These are phyloP conservation scores for Amphiduros pacificus DNA, from an alignment of 2,888 invertebrate species.

Conservation along the genomic window DNA sequence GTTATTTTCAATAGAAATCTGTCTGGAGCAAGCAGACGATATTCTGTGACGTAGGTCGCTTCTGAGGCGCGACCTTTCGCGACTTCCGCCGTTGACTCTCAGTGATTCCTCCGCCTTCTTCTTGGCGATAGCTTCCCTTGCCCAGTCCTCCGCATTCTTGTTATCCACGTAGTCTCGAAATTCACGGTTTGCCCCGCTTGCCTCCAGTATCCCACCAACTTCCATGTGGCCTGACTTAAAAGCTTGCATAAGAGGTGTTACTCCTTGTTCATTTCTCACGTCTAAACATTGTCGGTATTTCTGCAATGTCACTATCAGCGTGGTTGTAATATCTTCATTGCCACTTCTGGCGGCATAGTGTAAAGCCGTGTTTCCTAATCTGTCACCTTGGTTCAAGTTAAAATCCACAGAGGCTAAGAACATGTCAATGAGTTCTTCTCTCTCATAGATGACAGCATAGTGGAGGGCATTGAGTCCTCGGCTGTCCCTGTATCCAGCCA, in stretches of 20 bases:
- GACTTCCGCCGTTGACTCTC: neutral
- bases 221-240: neutral
- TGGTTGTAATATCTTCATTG: constrained; percentile 35
- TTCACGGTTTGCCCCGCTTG: no score
- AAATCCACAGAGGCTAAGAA: constrained; percentile 49
- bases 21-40: no score
- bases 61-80: no score
- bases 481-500: constrained; percentile 39
- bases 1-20: no score
- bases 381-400: constrained; percentile 46
- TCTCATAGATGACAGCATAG: constrained; percentile 51
- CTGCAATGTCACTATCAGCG: constrained; percentile 30
- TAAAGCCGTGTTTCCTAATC: constrained; percentile 52
- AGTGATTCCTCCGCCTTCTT: neutral
- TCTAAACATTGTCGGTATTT: constrained; percentile 26
- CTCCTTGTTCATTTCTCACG: constrained; percentile 23
- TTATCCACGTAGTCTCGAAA: neutral
- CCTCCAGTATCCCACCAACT: no score
- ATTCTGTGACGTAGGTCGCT: no score
- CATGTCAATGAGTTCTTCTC: constrained; percentile 37
- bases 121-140: neutral
- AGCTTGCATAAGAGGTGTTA: constrained; percentile 26
- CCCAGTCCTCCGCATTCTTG: neutral
- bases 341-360: constrained; percentile 51
- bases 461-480: constrained; percentile 52